Evolutionary conservation across 2,797 vertebrate genomes (phyloP), one percentile per base, ranked within the genome.

Genomic region (Danio kyathit): DNA sequence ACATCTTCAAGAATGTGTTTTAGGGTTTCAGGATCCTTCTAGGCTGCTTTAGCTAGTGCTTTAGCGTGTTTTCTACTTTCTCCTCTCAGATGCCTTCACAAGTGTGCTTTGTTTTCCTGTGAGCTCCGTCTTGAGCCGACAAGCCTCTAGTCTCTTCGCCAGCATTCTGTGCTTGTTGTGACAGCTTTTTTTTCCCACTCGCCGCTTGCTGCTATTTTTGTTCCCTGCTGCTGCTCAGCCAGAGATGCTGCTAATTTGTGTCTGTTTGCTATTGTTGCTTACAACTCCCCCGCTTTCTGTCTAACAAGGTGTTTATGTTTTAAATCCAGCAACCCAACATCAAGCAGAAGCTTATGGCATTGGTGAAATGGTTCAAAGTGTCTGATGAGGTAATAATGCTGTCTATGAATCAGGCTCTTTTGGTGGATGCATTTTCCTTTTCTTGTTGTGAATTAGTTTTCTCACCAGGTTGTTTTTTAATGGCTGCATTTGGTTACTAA

Each of bases 281-380:
- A 51, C 29, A 16, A 60, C 70, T 75, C 52, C 52, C 12, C 19
- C 52, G 29, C 65, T 54, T 79, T 81, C 67, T 76, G 52, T 82
- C 43, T 78, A 60, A 77, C 13, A 17, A 75, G 65, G 29, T 76
- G 43, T 21, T 77, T 87, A 57, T 84, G 49, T 80, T 65, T 80
- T 81, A 41, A 82, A 48, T 80, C 63, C 83, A 88, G 86, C 96
- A 96, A 92, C 95, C 95, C 57, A 96, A 96, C 90, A 96, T 96
- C 90, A 96, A 96, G 83, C 95, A 96, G 91, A 96, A 96, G 89
- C 95, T 96, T 81, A 95, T 96, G 90, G 95, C 96, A 73, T 90
- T 96, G 86, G 90, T 96, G 87, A 96, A 93, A 90, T 94, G 95
- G 69, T 96, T 96, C 87, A 96, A 94, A 91, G 95, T 96, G 80